Evolutionary conservation across 2,888 invertebrate genomes (phyloP), one percentile per base, ranked within the genome.

Genomic region (Clunio marinus): DNA sequence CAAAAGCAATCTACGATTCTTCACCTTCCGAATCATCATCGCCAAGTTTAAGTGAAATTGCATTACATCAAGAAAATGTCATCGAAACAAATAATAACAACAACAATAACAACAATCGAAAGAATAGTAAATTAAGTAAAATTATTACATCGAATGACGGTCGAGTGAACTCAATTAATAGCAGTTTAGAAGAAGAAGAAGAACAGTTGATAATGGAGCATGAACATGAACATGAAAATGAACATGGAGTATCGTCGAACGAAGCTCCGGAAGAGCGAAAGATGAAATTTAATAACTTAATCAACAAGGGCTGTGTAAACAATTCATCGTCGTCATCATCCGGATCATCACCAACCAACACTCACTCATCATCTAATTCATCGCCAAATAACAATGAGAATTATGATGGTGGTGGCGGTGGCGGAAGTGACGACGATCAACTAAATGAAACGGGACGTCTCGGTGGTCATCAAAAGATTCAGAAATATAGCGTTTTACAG

Each of bases 1-100:
- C 79, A 15, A 75, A 77, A 70, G 79, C 79, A 60, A 80, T 78
- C 41, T 78, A 79, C 28, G 79, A 79, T 72, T 78, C 79, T 10
- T 78, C 77, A 68, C 80, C 80, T 25, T 68, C 68, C 1, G 66
- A 66, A 60, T 78, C 79, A 17, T 78, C 78, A 7, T 78, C 78
- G 70, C 78, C 78, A 69, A 78, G 68, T 58, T 24, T 68, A 25
- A 58, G 27, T 41, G 66, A 66, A 27, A 17, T 66, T 24, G 66
- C 17, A 10, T 66, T 77, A 8, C 76, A 76, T 45, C 73, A 73
- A 41, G 73, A 73, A 60, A 77, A 75, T 68, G 76, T 76, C 35
- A 77, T 17, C 20, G 41, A 27, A 15, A 45, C 13, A 37, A 8
- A 62, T 59, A 10, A 35, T 32, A 27, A 66, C 13, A 66, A 25